These are phyloP conservation scores for Rhopalosiphum nymphaeae DNA, from an alignment of 2,888 invertebrate species.

Conservation along the genomic window DNA sequence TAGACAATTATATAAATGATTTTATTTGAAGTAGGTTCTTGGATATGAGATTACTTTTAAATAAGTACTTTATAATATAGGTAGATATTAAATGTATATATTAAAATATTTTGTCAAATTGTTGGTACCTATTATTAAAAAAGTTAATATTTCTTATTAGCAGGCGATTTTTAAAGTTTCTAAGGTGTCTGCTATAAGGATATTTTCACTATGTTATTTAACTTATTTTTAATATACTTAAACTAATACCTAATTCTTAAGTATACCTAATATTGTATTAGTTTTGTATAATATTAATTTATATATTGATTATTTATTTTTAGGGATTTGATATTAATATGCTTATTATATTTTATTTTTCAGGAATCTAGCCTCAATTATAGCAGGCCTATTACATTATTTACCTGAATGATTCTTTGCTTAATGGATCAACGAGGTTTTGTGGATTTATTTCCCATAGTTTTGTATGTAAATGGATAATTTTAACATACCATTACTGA, in stretches of 20 bases:
- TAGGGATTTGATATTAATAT: not conserved
- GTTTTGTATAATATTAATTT: not conserved
- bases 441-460: conserved; percentile 58
- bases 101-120: not conserved
- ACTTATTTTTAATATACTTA: not conserved
- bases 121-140: not conserved
- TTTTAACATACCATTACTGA: conserved; percentile 48
- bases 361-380: conserved; percentile 34
- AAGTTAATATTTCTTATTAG: conserved; percentile 6
- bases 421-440: conserved; percentile 57
- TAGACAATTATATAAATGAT: not conserved
- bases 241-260: not conserved
- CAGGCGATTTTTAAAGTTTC: conserved; percentile 3
- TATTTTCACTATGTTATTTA: not conserved
- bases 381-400: conserved; percentile 10
- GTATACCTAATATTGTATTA: not conserved
- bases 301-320: not conserved
- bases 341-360: conserved; percentile 34
- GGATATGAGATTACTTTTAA: not conserved
- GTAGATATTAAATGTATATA: not conserved
- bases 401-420: conserved; percentile 45
- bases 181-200: conserved; percentile 20
- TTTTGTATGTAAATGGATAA: conserved; percentile 62
- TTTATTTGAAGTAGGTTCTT: not conserved
- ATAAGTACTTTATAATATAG: not conserved